These are phyloP conservation scores for Hippoglossus stenolepis DNA, from an alignment of 2,113 vertebrate species.

Conservation along the genomic window DNA sequence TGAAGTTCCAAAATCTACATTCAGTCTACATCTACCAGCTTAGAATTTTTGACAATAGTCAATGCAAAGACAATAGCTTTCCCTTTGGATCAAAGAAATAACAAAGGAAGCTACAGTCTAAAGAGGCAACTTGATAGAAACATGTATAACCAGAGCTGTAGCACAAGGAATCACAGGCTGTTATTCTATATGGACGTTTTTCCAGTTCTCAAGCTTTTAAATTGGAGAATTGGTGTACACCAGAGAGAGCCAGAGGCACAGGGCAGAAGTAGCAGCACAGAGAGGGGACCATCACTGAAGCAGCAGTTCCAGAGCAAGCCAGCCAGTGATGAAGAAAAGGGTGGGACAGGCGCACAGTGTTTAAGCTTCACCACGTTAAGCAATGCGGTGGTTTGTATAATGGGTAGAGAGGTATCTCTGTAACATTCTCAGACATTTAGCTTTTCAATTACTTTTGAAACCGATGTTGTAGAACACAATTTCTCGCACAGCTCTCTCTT, in stretches of 20 bases:
- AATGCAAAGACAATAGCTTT: no score
- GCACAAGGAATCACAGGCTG: background rate
- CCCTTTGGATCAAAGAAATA: background rate
- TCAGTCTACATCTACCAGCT: no score
- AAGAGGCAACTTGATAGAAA: background rate
- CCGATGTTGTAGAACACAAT: slow-evolving; percentile 67
- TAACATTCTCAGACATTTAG: slow-evolving; percentile 40
- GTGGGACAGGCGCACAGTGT: slow-evolving; percentile 62
- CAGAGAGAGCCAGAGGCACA: slow-evolving; percentile 74
- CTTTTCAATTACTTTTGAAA: background rate
- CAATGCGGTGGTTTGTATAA: slow-evolving; percentile 83
- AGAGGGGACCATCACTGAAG: slow-evolving; percentile 60
- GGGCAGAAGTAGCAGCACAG: slow-evolving; percentile 74
- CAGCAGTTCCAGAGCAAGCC: slow-evolving; percentile 60
- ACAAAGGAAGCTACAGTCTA: background rate
- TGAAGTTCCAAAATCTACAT: no score
- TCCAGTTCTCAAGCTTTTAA: background rate
- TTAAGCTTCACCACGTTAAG: slow-evolving; percentile 72
- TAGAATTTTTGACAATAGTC: no score
- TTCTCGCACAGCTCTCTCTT: slow-evolving; percentile 84
- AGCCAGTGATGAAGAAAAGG: slow-evolving; percentile 66
- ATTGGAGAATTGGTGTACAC: slow-evolving; percentile 71
- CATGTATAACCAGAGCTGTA: background rate
- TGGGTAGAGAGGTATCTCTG: slow-evolving; percentile 81
- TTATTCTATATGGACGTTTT: background rate